phyloP scores from a whole-genome alignment of 2,888 invertebrate species.

The Sphinx pinastri region DNA sequence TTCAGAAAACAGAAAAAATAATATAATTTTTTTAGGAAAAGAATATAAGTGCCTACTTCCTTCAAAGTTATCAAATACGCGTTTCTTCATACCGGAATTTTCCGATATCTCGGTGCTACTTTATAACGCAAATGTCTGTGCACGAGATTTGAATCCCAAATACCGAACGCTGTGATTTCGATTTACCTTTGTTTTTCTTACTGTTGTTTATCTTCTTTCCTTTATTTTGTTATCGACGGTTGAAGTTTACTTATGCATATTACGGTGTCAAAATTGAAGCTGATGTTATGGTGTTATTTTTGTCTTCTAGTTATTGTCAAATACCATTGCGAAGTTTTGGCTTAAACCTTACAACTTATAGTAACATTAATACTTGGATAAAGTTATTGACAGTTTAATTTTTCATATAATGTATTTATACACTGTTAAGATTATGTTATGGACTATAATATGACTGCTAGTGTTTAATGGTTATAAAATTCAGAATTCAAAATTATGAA shows the following conservation, averaged over 20 bases:
- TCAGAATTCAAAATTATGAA: too few species aligned
- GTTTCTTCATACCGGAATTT: slow-evolving; percentile 22
- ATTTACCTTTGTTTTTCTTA: slow-evolving; percentile 81
- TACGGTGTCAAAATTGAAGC: slow-evolving; percentile 28
- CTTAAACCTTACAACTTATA: too few species aligned
- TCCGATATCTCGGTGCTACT: slow-evolving; percentile 35
- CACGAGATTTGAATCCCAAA: slow-evolving; percentile 83
- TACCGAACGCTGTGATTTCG: slow-evolving; percentile 69
- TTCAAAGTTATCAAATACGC: not conserved
- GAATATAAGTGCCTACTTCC: slow-evolving; percentile 47
- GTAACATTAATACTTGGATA: too few species aligned
- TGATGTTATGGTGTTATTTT: not conserved
- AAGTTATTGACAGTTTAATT: too few species aligned
- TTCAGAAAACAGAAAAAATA: not conserved
- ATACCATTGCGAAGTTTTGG: too few species aligned
- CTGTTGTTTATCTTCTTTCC: slow-evolving; percentile 76
- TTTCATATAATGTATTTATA: too few species aligned
- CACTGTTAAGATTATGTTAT: too few species aligned
- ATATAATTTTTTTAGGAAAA: slow-evolving; percentile 36
- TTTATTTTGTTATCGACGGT: slow-evolving; percentile 73
- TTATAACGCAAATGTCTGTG: slow-evolving; percentile 64
- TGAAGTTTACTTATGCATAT: slow-evolving; percentile 69
- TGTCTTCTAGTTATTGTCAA: too few species aligned
- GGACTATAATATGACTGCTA: too few species aligned
- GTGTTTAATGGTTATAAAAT: too few species aligned